Conservation (phyloP, 2,797 vertebrate genomes). For the Microhierax caerulescens region DNA sequence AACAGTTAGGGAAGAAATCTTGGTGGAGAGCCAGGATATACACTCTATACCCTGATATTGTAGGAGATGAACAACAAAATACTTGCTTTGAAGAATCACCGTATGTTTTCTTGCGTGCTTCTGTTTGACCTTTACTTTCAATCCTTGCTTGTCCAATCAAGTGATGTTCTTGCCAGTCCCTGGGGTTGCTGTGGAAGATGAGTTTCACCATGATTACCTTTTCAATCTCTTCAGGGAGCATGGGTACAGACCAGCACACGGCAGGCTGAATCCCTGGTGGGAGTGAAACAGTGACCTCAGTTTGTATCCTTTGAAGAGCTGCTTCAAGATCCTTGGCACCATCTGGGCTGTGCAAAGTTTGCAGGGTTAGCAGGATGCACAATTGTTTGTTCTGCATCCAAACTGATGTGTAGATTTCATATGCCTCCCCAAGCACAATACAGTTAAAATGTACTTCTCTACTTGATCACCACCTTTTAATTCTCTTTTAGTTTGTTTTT, state of each 20-base stretch:
- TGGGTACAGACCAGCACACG: background rate
- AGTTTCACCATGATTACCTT: background rate
- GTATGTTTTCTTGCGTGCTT: background rate
- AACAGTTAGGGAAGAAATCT: background rate
- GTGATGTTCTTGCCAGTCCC: background rate
- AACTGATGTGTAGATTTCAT: fast-evolving
- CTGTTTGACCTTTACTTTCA: background rate
- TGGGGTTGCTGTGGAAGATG: background rate
- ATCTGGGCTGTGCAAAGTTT: background rate
- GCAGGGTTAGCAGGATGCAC: background rate
- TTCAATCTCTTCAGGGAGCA: background rate
- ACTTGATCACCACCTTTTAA: background rate
- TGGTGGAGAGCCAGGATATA: background rate
- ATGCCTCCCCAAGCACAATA: background rate
- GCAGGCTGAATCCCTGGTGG: background rate
- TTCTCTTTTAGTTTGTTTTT: background rate
- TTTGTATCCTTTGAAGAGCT: background rate
- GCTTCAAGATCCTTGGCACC: background rate
- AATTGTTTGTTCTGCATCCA: background rate
- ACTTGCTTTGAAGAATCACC: background rate
- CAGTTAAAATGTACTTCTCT: background rate
- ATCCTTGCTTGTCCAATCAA: background rate
- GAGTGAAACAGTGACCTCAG: background rate
- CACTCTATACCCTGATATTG: background rate
- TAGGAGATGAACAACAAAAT: background rate